phyloP scores from a whole-genome alignment of 2,888 invertebrate species.

The Scotopteryx bipunctaria region DNA sequence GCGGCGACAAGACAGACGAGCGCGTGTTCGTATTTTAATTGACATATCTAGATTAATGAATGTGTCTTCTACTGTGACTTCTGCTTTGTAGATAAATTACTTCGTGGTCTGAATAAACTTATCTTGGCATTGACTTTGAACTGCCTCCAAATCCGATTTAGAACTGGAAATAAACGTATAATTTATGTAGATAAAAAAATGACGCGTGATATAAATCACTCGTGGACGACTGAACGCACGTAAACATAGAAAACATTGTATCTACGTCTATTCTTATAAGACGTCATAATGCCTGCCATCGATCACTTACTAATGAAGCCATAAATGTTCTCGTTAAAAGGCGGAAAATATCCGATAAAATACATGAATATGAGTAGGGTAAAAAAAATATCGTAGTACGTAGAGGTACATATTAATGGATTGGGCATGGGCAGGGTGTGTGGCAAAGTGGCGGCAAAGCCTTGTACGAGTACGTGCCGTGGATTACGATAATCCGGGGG shows the following conservation, averaged over 20 bases:
- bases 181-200: constrained; percentile 2
- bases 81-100: constrained; percentile 26
- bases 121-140: constrained; percentile 33
- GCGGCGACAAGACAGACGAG: constrained; percentile 38
- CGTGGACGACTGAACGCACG: not conserved
- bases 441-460: not conserved
- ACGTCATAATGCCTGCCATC: constrained; percentile 2
- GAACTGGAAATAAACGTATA: constrained; percentile 22
- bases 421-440: not conserved
- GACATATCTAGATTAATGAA: constrained; percentile 27
- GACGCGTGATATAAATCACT: constrained; percentile 4
- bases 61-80: constrained; percentile 18
- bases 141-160: constrained; percentile 15
- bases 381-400: too few species aligned
- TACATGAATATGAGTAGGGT: too few species aligned
- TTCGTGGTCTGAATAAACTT: constrained; percentile 13
- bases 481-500: constrained; percentile 5
- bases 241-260: not conserved
- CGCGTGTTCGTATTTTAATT: constrained; percentile 27
- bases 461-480: constrained; percentile 1
- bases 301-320: constrained; percentile 1
- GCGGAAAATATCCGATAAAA: not conserved
- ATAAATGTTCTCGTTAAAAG: not conserved
- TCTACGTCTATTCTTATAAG: not conserved
- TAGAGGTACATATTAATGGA: too few species aligned